A percentile compares a stretch with the other conserved stretches of the same genome.
Conservation (phyloP, 2,888 invertebrate genomes). For the Sepiola atlantica region DNA sequence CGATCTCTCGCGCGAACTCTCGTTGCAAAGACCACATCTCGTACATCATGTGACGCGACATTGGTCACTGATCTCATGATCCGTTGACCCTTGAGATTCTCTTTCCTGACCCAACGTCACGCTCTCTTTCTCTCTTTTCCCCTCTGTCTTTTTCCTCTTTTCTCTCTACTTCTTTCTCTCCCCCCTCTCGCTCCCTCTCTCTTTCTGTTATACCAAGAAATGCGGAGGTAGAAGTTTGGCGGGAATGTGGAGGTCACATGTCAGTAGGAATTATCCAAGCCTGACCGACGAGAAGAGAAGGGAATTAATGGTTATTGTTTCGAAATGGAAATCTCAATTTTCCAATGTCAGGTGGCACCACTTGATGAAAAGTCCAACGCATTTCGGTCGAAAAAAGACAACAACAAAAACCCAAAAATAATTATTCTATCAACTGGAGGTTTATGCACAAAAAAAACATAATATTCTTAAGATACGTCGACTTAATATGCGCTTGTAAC, state of each 20-base stretch:
- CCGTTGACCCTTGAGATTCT: not conserved
- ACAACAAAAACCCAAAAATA: too few relatives aligned
- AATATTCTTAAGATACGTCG: too few relatives aligned
- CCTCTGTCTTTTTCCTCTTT: too few relatives aligned
- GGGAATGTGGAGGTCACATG: not conserved
- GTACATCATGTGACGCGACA: slow-evolving; percentile 32
- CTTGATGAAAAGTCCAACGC: not conserved
- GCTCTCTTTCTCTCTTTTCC: not conserved
- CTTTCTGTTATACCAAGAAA: too few relatives aligned
- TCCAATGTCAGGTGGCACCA: not conserved
- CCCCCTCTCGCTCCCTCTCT: too few relatives aligned
- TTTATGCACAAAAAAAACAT: too few relatives aligned
- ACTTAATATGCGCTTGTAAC: too few relatives aligned
- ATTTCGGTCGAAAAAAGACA: not conserved
- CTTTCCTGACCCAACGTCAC: not conserved
- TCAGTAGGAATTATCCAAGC: not conserved
- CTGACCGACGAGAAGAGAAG: not conserved
- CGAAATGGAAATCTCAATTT: not conserved
- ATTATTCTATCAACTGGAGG: too few relatives aligned
- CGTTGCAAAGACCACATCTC: not conserved
- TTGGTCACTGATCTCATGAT: not conserved
- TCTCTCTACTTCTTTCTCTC: too few relatives aligned
- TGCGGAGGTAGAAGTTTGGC: not conserved
- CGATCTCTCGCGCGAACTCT: not conserved
- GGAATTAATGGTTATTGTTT: not conserved